Evolutionary conservation across 2,797 vertebrate species (phyloP), one percentile per base, ranked within the genome.

Genomic region (Spizella passerina): DNA sequence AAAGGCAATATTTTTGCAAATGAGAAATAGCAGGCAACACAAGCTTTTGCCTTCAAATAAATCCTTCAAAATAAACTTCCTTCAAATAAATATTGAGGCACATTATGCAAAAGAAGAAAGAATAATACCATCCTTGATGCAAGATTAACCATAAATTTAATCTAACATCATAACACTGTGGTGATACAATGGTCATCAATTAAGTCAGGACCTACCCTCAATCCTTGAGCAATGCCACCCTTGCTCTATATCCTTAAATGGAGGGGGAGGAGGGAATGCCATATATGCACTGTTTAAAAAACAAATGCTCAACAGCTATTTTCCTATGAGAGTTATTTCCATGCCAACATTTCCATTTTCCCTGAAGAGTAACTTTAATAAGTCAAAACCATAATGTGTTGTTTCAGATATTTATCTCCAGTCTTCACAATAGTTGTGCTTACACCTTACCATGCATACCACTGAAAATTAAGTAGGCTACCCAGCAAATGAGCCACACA

Each of bases 1-100:
- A 95, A 96, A 93, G 86, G 86, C 71, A 92, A 81, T 65, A 36
- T 61, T 93, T 80, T 52, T 56, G 43, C 68, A 92, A 89, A 91
- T 56, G 34, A 87, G 71, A 92, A 93, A 73, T 15, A 87, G 55
- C 69, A 93, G 77, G 60, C 41, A 73, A 87, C 41, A 64, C 38
- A 80, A 84, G 19, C 12, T 64, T 70, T 53, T 65, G 73, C 56
- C 44, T 72, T 82, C 77, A 61, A 72, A 92, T 76, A 78, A 93
- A 91, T 49, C 21, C 49, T 63, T 78, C 56, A 86, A 60, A 73
- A 73, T 15, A 82, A 64, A 70, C 32, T 69, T 85, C 44, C n/a
- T 36, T 79, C 77, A 59, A 76, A 88, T 50, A 90, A 93, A 64
- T 68, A 70, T 0, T 70, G 68, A 80, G 15, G 23, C 18, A n/a